These are phyloP conservation scores for Leucania comma DNA, from an alignment of 2,888 invertebrate genomes.

Conservation along the genomic window DNA sequence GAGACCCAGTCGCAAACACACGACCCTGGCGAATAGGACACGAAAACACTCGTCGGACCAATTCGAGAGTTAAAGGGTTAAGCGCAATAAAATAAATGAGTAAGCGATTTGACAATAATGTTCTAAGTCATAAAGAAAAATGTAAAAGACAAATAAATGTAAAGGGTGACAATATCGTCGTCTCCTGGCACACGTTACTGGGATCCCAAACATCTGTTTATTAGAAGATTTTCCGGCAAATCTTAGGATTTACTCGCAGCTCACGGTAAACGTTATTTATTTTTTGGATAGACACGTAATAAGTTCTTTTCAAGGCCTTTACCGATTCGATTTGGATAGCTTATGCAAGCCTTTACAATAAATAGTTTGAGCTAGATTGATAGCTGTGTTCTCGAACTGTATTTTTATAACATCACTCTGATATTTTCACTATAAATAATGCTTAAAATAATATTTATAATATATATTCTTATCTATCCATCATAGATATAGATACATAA, in stretches of 20 bases:
- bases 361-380: conserved; percentile 21
- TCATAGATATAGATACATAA: too few species aligned
- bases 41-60: too few species aligned
- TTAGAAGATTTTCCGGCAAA: conserved; percentile 27
- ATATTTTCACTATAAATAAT: neutral
- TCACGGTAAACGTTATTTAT: conserved; percentile 48
- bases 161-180: conserved; percentile 38
- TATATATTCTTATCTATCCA: too few species aligned
- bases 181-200: conserved; percentile 36
- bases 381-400: neutral
- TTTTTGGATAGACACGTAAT: conserved; percentile 42
- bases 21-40: too few species aligned
- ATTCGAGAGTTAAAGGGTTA: too few species aligned
- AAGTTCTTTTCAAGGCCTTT: conserved; percentile 18
- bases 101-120: neutral
- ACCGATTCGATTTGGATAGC: conserved; percentile 1
- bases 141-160: conserved; percentile 15
- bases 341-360: conserved; percentile 2
- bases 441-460: too few species aligned
- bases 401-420: neutral
- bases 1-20: too few species aligned
- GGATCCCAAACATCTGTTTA: conserved; percentile 43
- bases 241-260: conserved; percentile 44
- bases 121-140: neutral
- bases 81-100: too few species aligned